Evolutionary conservation across 2,888 invertebrate genomes (phyloP), one percentile per base, ranked within the genome.

Genomic region (Parascotia fuliginaria): DNA sequence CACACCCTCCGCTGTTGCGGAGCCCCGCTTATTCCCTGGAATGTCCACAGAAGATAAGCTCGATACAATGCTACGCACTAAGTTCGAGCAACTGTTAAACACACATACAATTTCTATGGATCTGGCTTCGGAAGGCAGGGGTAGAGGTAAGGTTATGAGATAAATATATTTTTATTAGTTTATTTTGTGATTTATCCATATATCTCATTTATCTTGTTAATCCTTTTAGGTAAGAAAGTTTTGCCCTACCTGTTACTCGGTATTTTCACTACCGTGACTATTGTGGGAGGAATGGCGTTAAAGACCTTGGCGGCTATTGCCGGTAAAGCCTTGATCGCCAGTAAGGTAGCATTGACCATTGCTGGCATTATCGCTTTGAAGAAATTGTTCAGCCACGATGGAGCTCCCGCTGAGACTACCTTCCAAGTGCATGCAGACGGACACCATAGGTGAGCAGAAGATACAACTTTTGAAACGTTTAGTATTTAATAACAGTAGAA

Each of bases 271-370:
- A 94, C 94, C 53, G 92, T 95, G 80, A 95, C 95, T 65, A 93
- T 95, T 53, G 94, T 95, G 34, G 95, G 94, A 56, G 95, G 95
- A 0, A 86, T 95, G 76, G 94, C 95, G 31, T 85, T 95, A 71
- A 95, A 95, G 84, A 94, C 94, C 16, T 83, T 95, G 59, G 95
- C 95, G 44, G 92, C 94, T 19, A 94, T 95, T 69, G 95, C 95
- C 38, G 95, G 94, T 37, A 95, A 95, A 80, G 95, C 95, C 27
- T 88, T 96, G 57, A 93, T 96, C 55, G 95, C 95, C 63, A 95
- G 95, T 79, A 96, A 96, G 79, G 94, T 95, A 38, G 95, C 95
- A 1, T 82, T 96, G 49, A 94, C 95, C 53, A 95, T 96, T 66
- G 94, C 95, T 55, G 94, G 95, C 44, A 95, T 95, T 50, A 94